Percentiles rank a stretch among this genome's conserved stretches.
Evolutionary conservation across 2,797 vertebrate species (phyloP).

Genomic region (Lithobates pipiens): DNA sequence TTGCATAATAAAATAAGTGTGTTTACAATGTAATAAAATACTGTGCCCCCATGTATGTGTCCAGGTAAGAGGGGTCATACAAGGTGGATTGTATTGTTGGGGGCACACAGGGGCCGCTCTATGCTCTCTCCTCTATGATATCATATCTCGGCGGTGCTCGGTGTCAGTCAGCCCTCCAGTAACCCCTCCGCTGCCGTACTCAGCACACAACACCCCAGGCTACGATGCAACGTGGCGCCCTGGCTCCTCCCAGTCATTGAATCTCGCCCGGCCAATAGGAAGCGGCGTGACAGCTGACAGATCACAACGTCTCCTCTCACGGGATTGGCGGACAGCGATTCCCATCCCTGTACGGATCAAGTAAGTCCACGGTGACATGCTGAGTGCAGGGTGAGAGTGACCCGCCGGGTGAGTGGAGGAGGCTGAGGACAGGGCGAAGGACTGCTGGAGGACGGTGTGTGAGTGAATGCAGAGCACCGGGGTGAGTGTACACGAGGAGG

Average conservation of each 20-base stretch:
- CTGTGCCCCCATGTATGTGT: too few species aligned
- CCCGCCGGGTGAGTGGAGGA: not conserved
- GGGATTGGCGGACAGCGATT: slow-evolving; percentile 46
- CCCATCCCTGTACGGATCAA: slow-evolving; percentile 14
- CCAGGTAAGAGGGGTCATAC: too few species aligned
- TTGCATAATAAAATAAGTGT: too few species aligned
- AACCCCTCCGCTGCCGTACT: not conserved
- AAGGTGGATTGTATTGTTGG: too few species aligned
- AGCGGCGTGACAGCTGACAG: slow-evolving; percentile 20
- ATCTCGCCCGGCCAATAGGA: slow-evolving; percentile 14
- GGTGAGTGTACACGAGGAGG: too few species aligned
- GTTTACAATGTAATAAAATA: too few species aligned
- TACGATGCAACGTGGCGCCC: slow-evolving; percentile 70
- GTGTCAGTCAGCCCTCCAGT: not conserved
- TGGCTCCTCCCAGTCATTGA: slow-evolving; percentile 22
- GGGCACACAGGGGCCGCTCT: too few species aligned
- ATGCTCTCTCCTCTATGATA: too few species aligned
- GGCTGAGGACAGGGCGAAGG: not conserved
- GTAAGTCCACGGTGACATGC: not conserved
- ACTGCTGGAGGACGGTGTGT: too few species aligned
- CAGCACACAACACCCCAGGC: not conserved
- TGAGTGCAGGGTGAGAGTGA: not conserved
- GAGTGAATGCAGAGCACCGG: too few species aligned
- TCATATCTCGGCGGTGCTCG: too few species aligned
- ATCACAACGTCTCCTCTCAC: not conserved